These are phyloP conservation scores for Dryobotodes eremita DNA, from an alignment of 2,888 invertebrate genomes.

Conservation along the genomic window DNA sequence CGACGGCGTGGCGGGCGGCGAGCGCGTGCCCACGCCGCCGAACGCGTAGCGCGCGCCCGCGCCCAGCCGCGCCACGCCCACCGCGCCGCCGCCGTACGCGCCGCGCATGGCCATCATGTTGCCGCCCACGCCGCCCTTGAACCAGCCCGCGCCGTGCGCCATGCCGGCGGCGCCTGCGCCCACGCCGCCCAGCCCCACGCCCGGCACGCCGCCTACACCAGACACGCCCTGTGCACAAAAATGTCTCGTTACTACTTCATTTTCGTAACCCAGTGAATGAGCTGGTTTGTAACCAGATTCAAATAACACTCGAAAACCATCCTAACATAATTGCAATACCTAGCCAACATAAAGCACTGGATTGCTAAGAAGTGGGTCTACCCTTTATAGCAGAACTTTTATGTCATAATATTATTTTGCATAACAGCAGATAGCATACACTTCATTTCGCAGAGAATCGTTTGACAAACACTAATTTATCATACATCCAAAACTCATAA, in stretches of 20 bases:
- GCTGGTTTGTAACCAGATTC: neutral
- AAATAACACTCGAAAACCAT: neutral
- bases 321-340: neutral
- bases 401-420: too few species aligned
- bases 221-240: constrained; percentile 61
- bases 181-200: constrained; percentile 68
- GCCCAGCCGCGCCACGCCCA: constrained; percentile 87
- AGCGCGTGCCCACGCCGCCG: constrained; percentile 85
- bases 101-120: constrained; percentile 77
- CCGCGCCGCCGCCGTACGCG: constrained; percentile 82
- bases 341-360: neutral
- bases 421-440: too few species aligned
- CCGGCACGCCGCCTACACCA: constrained; percentile 66
- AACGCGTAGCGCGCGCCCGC: constrained; percentile 87
- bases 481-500: too few species aligned
- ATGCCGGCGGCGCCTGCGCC: constrained; percentile 69
- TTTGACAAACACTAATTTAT: too few species aligned
- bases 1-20: constrained; percentile 93
- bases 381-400: too few species aligned
- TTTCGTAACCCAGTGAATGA: neutral
- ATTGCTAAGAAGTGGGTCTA: neutral
- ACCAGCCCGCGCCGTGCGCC: constrained; percentile 69
- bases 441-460: too few species aligned
- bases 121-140: constrained; percentile 66
- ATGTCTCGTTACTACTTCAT: neutral